phyloP scores from a whole-genome alignment of 2,113 vertebrate genomes.

The Seriola dumerili region DNA sequence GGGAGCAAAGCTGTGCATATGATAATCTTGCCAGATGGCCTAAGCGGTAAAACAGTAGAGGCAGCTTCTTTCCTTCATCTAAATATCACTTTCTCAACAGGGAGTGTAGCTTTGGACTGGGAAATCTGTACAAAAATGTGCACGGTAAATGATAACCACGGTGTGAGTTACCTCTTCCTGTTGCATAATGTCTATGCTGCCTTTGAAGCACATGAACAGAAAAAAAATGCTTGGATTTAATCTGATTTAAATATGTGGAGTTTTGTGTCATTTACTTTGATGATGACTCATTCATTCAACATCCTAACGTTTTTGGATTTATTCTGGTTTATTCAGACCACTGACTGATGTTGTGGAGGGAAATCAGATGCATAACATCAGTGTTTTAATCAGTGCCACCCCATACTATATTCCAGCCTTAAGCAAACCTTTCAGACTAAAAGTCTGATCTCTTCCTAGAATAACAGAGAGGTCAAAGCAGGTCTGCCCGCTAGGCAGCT shows the following conservation, averaged over 20 bases:
- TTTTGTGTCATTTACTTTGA: constrained; percentile 1
- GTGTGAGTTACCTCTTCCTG: neutral
- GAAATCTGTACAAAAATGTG: neutral
- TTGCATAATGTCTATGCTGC: neutral
- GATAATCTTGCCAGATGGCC: constrained; percentile 73
- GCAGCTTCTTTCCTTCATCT: constrained; percentile 61
- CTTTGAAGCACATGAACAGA: neutral
- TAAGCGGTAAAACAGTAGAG: constrained; percentile 58
- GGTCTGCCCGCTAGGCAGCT: neutral
- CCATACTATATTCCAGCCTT: constrained; percentile 5
- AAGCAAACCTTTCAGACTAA: constrained; percentile 4
- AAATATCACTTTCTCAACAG: constrained; percentile 54
- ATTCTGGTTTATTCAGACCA: constrained; percentile 3
- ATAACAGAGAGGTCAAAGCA: constrained; percentile 44
- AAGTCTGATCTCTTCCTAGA: constrained; percentile 25
- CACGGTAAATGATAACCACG: constrained; percentile 3
- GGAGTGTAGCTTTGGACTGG: constrained; percentile 23
- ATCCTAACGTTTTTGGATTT: neutral
- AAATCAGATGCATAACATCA: neutral
- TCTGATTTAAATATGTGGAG: neutral
- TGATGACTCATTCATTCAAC: neutral
- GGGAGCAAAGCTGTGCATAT: constrained; percentile 62
- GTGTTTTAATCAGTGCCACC: constrained; percentile 20
- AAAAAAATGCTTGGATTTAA: neutral
- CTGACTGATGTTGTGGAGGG: neutral